Evolutionary conservation across 2,797 vertebrate species (phyloP), one percentile per base, ranked within the genome.

Genomic region (Danio kyathit): DNA sequence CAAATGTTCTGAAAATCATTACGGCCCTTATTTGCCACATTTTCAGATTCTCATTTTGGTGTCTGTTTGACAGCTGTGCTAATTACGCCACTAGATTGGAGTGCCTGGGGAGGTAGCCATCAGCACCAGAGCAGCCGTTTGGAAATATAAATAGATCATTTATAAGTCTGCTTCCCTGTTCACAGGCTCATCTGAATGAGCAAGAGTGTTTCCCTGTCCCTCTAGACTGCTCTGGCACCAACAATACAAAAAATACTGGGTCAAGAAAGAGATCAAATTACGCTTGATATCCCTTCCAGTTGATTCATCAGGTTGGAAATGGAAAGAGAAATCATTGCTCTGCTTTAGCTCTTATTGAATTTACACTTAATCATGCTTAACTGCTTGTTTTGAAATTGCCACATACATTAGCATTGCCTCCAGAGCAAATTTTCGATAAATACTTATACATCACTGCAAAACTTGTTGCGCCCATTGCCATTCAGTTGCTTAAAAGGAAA

Each of bases 81-180:
- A 82, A 67, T 75, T 76, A 70, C 38, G 13, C n/a, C 12, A 43
- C 48, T 80, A 9, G 43, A 57, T 73, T 21, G 19, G 41, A 74
- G 52, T 14, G 78, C 41, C n/a, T 40, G 16, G 60, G 60, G 19
- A 74, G 70, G 43, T 74, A 59, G 49, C 79, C 60, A 65, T 80
- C 79, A 80, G 70, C 79, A 74, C 60, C 51, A 48, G 16, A 46
- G 19, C 70, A 66, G 59, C 48, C 43, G 51, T 59, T 74, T 19
- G 49, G 16, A 73, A 56, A 66, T 70, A 40, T 6, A 59, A 80
- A 74, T 66, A 74, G 70, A 65, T 14, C 21, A 12, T 7, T 71
- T 29, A 7, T 29, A 63, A 54, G 52, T 44, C 43, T 63, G 16
- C 16, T 13, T 6, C 29, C n/a, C 29, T 43, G 17, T 56, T 66